Conservation (phyloP, 2,113 vertebrate species). For the Muntiacus reevesi region DNA sequence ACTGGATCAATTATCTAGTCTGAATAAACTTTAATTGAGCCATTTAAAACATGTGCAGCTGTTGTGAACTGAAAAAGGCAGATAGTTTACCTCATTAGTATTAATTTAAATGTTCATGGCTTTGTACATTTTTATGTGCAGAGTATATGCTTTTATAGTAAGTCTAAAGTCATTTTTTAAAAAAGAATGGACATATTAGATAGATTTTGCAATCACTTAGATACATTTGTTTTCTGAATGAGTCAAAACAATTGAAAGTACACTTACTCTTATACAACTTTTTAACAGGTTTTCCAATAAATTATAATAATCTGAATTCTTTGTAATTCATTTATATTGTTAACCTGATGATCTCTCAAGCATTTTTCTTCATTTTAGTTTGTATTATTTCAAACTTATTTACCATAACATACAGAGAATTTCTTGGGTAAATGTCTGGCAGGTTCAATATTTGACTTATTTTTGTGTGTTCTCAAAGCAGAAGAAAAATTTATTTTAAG, state of each 20-base stretch:
- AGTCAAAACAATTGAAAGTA: slow-evolving; percentile 37
- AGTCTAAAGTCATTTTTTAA: slow-evolving; percentile 60
- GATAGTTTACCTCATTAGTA: slow-evolving; percentile 79
- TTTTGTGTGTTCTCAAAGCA: slow-evolving; percentile 31
- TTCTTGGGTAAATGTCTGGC: neutral
- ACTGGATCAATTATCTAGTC: slow-evolving; percentile 78
- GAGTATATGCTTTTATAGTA: slow-evolving; percentile 69
- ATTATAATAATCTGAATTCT: neutral
- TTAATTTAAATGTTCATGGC: slow-evolving; percentile 75
- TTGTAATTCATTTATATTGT: neutral
- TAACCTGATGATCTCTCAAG: neutral
- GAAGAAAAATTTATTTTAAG: neutral
- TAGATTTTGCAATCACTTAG: slow-evolving; percentile 66
- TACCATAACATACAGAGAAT: neutral
- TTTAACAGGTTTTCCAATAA: neutral
- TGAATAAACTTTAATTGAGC: slow-evolving; percentile 83
- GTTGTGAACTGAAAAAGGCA: slow-evolving; percentile 73
- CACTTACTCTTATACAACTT: neutral
- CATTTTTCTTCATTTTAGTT: neutral
- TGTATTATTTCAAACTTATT: neutral
- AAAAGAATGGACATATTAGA: slow-evolving; percentile 65
- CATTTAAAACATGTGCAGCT: slow-evolving; percentile 77
- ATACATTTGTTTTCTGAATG: slow-evolving; percentile 64
- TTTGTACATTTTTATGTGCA: slow-evolving; percentile 75
- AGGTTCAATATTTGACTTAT: neutral